Evolutionary conservation across 2,113 vertebrate species (phyloP).

Genomic region (Gulo gulo): DNA sequence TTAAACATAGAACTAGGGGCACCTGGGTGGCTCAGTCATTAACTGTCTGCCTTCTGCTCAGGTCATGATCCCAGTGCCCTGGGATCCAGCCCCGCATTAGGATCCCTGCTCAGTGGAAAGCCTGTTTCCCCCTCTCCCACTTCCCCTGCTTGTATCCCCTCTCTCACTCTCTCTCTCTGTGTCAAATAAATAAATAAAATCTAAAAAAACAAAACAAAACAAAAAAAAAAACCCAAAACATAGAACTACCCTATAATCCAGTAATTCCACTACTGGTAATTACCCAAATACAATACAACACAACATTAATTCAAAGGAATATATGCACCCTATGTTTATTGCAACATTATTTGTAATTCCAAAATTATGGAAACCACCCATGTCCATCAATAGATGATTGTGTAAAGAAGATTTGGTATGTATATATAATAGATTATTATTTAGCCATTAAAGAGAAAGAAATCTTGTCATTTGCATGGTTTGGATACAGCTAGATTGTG

Average conservation of each 20-base stretch:
- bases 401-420: neutral
- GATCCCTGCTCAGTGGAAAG: too few species aligned
- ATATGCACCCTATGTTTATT: neutral
- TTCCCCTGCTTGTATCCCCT: too few species aligned
- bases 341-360: neutral
- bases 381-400: neutral
- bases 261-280: neutral
- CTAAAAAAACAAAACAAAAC: too few species aligned
- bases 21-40: too few species aligned
- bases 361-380: neutral
- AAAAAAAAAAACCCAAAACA: too few species aligned
- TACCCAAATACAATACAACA: neutral
- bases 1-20: neutral
- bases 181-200: too few species aligned
- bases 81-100: too few species aligned
- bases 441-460: neutral
- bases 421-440: neutral
- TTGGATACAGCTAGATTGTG: neutral
- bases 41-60: too few species aligned
- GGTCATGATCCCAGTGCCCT: too few species aligned
- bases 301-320: neutral
- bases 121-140: too few species aligned
- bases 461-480: neutral
- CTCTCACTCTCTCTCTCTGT: too few species aligned
- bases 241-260: too few species aligned